phyloP scores from a whole-genome alignment of 2,888 invertebrate species.

The Meganola albula region DNA sequence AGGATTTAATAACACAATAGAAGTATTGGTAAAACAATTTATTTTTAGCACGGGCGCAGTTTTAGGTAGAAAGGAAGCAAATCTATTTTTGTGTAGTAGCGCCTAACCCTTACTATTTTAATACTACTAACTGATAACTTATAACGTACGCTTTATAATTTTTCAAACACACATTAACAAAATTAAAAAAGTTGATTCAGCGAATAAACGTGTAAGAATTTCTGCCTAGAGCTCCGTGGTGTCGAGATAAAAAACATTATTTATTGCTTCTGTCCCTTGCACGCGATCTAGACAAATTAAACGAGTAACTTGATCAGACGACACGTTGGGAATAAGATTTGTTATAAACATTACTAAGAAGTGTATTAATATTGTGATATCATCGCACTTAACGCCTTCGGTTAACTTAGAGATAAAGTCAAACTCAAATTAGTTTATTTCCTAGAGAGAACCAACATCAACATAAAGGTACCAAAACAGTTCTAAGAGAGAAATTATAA shows the following conservation, averaged over 20 bases:
- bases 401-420: slow-evolving; percentile 32
- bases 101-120: too few relatives aligned
- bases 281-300: slow-evolving; percentile 75
- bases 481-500: too few relatives aligned
- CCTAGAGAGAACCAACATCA: neutral
- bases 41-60: too few relatives aligned
- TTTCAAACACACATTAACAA: slow-evolving; percentile 34
- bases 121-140: too few relatives aligned
- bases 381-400: slow-evolving; percentile 28
- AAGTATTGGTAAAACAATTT: too few relatives aligned
- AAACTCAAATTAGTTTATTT: slow-evolving; percentile 18
- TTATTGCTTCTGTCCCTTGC: slow-evolving; percentile 62
- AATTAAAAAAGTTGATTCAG: slow-evolving; percentile 56
- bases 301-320: slow-evolving; percentile 65
- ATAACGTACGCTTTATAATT: slow-evolving; percentile 33
- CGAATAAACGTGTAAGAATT: slow-evolving; percentile 71
- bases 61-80: too few relatives aligned
- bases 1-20: too few relatives aligned
- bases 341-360: slow-evolving; percentile 45
- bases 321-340: slow-evolving; percentile 44
- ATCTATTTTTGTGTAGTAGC: too few relatives aligned
- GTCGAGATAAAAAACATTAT: slow-evolving; percentile 70
- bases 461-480: too few relatives aligned
- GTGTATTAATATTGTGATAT: slow-evolving; percentile 34
- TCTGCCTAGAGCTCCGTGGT: slow-evolving; percentile 58